Conservation (phyloP, 2,113 vertebrate genomes). For the Nestor notabilis region DNA sequence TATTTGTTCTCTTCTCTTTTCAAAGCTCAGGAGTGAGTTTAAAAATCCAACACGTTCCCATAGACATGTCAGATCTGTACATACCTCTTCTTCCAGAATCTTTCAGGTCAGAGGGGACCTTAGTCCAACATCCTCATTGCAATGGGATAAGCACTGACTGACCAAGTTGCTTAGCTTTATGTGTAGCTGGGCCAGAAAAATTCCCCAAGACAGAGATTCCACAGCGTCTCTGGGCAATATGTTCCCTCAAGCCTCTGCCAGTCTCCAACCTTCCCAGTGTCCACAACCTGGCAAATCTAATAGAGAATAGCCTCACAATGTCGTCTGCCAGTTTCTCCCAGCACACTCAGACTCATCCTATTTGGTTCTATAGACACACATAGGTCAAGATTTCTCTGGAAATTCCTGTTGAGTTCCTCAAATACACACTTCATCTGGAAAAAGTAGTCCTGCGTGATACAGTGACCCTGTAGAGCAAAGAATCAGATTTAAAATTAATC, state of each 20-base stretch:
- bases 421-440: not conserved
- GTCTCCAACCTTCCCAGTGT: not conserved
- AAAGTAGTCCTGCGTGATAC: not conserved
- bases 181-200: not conserved
- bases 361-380: not conserved
- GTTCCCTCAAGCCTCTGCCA: not conserved
- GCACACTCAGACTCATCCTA: not conserved
- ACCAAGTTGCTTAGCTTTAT: not conserved
- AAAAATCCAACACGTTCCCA: not conserved
- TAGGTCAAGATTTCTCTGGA: not conserved
- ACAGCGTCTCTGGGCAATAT: accelerated
- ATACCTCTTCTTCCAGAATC: not conserved
- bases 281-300: not conserved
- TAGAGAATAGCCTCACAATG: not conserved
- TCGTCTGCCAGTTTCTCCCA: not conserved
- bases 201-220: not conserved
- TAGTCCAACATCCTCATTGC: not conserved
- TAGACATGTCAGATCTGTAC: not conserved
- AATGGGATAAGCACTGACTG: not conserved
- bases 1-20: not conserved
- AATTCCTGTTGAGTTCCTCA: not conserved
- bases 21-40: not conserved
- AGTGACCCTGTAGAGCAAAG: not conserved
- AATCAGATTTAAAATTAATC: not conserved
- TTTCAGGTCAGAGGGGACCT: not conserved